Evolutionary conservation across 1,140 invertebrate species (phyloP).

Genomic region (Helicoverpa armigera): DNA sequence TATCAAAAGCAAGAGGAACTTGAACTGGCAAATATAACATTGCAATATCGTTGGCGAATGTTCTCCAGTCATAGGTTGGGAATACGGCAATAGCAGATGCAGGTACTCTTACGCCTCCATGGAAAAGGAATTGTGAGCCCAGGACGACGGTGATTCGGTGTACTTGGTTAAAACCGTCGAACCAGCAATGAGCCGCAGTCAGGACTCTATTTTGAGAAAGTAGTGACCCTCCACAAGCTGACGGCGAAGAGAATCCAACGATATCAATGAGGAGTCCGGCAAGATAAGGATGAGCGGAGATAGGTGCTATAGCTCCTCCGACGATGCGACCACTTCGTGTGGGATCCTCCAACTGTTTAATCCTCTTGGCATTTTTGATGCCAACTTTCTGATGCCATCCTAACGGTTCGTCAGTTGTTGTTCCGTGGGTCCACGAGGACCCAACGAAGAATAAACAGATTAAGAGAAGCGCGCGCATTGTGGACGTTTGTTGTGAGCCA

Average conservation of each 20-base stretch:
- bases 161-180: constrained; percentile 67
- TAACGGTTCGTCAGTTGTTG: constrained; percentile 41
- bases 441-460: constrained; percentile 46
- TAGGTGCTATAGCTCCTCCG: constrained; percentile 64
- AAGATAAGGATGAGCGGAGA: constrained; percentile 68
- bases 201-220: constrained; percentile 63
- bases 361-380: constrained; percentile 63
- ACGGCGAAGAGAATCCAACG: constrained; percentile 57
- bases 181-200: constrained; percentile 77
- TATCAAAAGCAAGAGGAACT: constrained; percentile 55
- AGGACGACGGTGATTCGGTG: constrained; percentile 68
- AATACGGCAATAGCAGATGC: constrained; percentile 59
- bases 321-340: constrained; percentile 60
- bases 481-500: constrained; percentile 5
- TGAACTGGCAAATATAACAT: constrained; percentile 63
- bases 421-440: constrained; percentile 7
- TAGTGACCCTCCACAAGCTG: constrained; percentile 70
- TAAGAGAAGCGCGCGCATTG: constrained; percentile 55
- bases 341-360: constrained; percentile 57
- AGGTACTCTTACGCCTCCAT: constrained; percentile 65
- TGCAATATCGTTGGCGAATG: constrained; percentile 73
- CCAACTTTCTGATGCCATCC: constrained; percentile 68
- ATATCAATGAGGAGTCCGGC: constrained; percentile 70
- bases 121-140: constrained; percentile 67
- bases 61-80: constrained; percentile 62